Evolutionary conservation across 1,140 invertebrate genomes (phyloP).

Genomic region (Magallana angulata): DNA sequence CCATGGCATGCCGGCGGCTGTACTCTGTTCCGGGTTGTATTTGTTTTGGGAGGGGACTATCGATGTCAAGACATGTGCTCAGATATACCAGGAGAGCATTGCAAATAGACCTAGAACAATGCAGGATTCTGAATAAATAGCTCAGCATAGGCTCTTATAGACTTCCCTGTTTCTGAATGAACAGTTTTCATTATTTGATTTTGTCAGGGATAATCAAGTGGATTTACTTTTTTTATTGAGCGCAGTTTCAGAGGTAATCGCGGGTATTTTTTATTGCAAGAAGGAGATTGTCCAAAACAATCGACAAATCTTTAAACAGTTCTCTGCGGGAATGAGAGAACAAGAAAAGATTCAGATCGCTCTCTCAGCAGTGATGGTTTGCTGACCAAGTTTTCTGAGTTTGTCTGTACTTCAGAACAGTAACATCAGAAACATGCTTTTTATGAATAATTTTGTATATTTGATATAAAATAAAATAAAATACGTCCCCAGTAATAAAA

Average conservation of each 20-base stretch:
- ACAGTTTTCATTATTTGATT: conserved; percentile 25
- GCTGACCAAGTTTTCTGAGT: too few relatives aligned
- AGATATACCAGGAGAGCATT: conserved; percentile 30
- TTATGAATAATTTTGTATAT: too few relatives aligned
- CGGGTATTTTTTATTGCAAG: neutral
- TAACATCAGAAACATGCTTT: too few relatives aligned
- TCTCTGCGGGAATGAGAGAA: too few relatives aligned
- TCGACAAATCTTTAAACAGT: too few relatives aligned
- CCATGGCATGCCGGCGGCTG: conserved; percentile 1
- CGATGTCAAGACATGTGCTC: conserved; percentile 36
- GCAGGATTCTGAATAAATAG: neutral
- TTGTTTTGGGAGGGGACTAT: conserved; percentile 37
- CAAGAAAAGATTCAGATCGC: too few relatives aligned
- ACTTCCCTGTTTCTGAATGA: conserved; percentile 13
- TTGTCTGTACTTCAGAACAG: too few relatives aligned
- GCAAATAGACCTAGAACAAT: conserved; percentile 32
- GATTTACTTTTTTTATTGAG: neutral
- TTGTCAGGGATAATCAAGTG: neutral
- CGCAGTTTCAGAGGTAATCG: neutral
- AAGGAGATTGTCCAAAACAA: too few relatives aligned
- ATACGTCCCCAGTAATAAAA: too few relatives aligned
- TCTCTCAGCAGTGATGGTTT: too few relatives aligned
- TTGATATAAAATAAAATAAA: too few relatives aligned
- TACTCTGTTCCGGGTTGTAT: conserved; percentile 29
- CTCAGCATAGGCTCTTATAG: neutral